phyloP scores from a whole-genome alignment of 2,888 invertebrate genomes.

The Machimus atricapillus region DNA sequence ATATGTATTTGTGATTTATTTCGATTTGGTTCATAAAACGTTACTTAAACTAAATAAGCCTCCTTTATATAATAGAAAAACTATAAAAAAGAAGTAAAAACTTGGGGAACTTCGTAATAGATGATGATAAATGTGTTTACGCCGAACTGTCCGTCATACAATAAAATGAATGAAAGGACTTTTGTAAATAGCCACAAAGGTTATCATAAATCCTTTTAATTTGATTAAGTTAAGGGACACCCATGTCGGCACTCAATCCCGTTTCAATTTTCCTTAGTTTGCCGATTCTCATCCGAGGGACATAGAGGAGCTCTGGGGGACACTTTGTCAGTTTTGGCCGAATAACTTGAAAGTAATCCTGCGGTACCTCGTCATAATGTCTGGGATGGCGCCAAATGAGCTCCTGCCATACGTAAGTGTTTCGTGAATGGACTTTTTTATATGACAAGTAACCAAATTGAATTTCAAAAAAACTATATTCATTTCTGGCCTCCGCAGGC shows the following conservation, averaged over 20 bases:
- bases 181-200: neutral
- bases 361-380: constrained; percentile 93
- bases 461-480: neutral
- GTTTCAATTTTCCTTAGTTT: constrained; percentile 69
- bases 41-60: neutral
- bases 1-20: neutral
- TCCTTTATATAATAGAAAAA: neutral
- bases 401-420: constrained; percentile 86
- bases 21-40: neutral
- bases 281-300: constrained; percentile 95
- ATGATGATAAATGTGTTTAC: neutral
- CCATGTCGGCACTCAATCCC: neutral
- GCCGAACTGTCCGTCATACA: neutral
- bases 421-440: neutral
- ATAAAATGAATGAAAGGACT: neutral
- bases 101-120: neutral
- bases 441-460: neutral
- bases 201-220: constrained; percentile 13
- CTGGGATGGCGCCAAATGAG: constrained; percentile 96
- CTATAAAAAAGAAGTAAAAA: neutral
- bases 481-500: constrained; percentile 69
- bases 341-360: constrained; percentile 97
- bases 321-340: constrained; percentile 94
- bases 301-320: constrained; percentile 95
- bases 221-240: neutral